phyloP scores from a whole-genome alignment of 1,140 invertebrate species.

The Drosophila pandora region DNA sequence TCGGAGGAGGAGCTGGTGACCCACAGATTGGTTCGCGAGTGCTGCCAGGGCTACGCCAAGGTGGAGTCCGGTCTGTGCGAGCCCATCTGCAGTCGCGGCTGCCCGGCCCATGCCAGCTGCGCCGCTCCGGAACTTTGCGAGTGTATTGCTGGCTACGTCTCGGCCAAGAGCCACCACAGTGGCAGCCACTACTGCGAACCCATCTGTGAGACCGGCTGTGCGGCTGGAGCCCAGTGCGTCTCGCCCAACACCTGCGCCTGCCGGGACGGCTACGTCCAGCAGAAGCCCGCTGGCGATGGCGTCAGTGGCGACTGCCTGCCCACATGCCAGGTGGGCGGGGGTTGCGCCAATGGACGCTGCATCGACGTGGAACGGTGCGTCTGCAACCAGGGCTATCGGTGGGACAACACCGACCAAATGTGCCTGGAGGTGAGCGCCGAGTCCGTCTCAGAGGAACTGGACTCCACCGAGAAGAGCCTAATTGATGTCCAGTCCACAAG shows the following conservation, averaged over 20 bases:
- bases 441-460: slow-evolving; percentile 15
- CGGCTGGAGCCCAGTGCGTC: slow-evolving; percentile 51
- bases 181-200: slow-evolving; percentile 66
- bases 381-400: slow-evolving; percentile 51
- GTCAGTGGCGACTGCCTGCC: slow-evolving; percentile 60
- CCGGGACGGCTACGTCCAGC: slow-evolving; percentile 41
- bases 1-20: slow-evolving; percentile 47
- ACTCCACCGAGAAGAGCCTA: slow-evolving; percentile 9
- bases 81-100: slow-evolving; percentile 65
- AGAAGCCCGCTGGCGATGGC: slow-evolving; percentile 45
- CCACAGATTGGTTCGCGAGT: slow-evolving; percentile 49
- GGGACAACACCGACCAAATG: slow-evolving; percentile 28
- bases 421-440: slow-evolving; percentile 26
- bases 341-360: slow-evolving; percentile 59
- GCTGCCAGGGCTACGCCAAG: slow-evolving; percentile 55
- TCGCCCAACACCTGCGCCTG: slow-evolving; percentile 64
- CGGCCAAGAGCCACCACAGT: slow-evolving; percentile 53
- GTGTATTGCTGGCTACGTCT: slow-evolving; percentile 62
- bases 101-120: slow-evolving; percentile 64
- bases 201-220: slow-evolving; percentile 49
- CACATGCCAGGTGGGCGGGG: slow-evolving; percentile 45
- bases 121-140: slow-evolving; percentile 67
- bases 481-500: background rate
- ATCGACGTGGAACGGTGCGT: slow-evolving; percentile 53
- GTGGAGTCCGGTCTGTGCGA: slow-evolving; percentile 61